Evolutionary conservation across 2,113 vertebrate species (phyloP), one percentile per base, ranked within the genome.

Genomic region (Zapornia atra): DNA sequence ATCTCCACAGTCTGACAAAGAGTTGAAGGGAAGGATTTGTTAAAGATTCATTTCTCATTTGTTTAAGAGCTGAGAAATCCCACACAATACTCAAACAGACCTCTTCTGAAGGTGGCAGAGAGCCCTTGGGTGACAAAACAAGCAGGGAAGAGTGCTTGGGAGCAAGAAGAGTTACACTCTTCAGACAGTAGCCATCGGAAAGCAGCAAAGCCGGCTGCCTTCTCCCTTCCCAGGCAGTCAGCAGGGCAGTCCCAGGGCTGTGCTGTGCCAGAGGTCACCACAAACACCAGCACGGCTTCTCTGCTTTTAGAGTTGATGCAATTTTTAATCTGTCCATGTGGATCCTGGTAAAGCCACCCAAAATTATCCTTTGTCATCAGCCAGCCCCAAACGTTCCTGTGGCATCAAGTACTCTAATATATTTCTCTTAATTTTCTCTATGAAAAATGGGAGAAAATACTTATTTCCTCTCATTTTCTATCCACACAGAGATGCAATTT

Each of bases 21-120:
- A 83, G 64, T 11, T 60, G 72, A 90, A 82, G 65, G 34, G 60
- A 92, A 96, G 65, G 60, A 94, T 92, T 92, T 95, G 60, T 86
- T 81, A 78, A 93, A 92, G 80, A 86, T 90, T 95, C 76, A 88
- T 88, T 94, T 65, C 72, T 90, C 73, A 72, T 92, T 82, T 81
- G 53, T 63, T 91, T 72, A 91, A 79, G 61, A 85, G 31, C 34
- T 64, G 51, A 87, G 77, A 95, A 93, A 94, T 75, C 57, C 63
- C 73, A 75, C 2, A 2, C 63, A 92, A 51, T 1, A 85, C 40
- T 60, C 81, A 7, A 83, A 76, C 56, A 89, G 56, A 57, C 9
- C 28, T 78, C 38, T 85, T 40, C 53, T n/a, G 44, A 82, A 86
- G n/a, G 48, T 3, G 26, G 12, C 21, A 28, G 19, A 80, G 60